Conservation (phyloP, 2,113 vertebrate species). For the Pseudorasbora parva region DNA sequence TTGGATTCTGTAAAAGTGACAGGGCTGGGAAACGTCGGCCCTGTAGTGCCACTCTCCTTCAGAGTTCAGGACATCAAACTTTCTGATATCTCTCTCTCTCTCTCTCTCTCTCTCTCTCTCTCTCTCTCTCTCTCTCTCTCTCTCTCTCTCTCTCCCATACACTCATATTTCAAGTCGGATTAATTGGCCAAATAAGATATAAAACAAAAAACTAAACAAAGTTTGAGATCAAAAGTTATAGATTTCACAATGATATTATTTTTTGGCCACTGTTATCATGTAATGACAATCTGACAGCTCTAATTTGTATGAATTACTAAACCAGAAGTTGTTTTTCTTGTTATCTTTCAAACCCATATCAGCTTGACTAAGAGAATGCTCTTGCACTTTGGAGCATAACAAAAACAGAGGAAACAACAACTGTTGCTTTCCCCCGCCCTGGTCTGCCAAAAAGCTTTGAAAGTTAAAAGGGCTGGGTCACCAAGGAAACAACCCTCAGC, state of each 20-base stretch:
- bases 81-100: too few species aligned
- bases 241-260: background rate
- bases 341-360: constrained; percentile 66
- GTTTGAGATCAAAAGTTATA: too few species aligned
- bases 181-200: too few species aligned
- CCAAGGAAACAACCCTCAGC: constrained; percentile 78
- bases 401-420: constrained; percentile 80
- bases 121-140: too few species aligned
- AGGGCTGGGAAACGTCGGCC: too few species aligned
- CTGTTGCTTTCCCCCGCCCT: constrained; percentile 89
- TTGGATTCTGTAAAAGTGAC: background rate
- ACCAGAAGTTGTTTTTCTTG: constrained; percentile 25
- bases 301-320: constrained; percentile 29
- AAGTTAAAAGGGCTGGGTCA: constrained; percentile 73
- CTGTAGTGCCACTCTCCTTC: too few species aligned
- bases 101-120: too few species aligned
- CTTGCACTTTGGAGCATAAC: constrained; percentile 68
- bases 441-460: constrained; percentile 60
- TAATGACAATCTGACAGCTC: background rate
- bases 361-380: constrained; percentile 67
- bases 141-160: too few species aligned
- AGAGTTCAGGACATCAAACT: too few species aligned
- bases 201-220: too few species aligned
- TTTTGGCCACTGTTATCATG: background rate
- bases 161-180: too few species aligned